These are phyloP conservation scores for Onychorhynchus coronatus DNA, from an alignment of 2,113 vertebrate genomes.

Conservation along the genomic window DNA sequence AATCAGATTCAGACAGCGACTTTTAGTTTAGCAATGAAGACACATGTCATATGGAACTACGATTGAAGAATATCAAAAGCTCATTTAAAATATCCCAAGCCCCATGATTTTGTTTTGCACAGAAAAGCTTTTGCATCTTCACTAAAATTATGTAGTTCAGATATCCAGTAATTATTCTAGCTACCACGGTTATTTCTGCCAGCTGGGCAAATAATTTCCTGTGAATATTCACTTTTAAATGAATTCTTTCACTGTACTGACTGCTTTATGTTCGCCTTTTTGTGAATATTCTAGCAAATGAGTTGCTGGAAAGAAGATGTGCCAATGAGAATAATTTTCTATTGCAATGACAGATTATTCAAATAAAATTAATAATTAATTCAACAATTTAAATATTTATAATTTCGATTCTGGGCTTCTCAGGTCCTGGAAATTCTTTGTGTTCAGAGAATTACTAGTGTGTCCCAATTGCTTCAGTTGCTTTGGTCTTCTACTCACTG, in stretches of 20 bases:
- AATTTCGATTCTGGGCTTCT: neutral
- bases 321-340: constrained; percentile 20
- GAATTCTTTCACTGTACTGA: neutral
- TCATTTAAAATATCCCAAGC: neutral
- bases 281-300: neutral
- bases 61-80: neutral
- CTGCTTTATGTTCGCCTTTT: neutral
- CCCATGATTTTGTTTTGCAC: neutral
- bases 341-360: constrained; percentile 18
- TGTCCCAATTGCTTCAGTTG: neutral
- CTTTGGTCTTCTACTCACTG: neutral
- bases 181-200: neutral
- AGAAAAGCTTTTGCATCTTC: neutral
- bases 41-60: neutral
- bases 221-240: neutral
- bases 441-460: neutral
- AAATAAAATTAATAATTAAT: constrained; percentile 50
- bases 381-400: constrained; percentile 48
- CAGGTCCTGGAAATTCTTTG: neutral
- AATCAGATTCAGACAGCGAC: neutral
- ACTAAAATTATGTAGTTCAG: neutral
- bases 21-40: neutral
- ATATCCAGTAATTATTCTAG: neutral
- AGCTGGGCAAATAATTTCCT: constrained; percentile 2
- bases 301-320: neutral